Evolutionary conservation across 2,888 invertebrate genomes (phyloP).

Genomic region (Oligia fasciuncula): DNA sequence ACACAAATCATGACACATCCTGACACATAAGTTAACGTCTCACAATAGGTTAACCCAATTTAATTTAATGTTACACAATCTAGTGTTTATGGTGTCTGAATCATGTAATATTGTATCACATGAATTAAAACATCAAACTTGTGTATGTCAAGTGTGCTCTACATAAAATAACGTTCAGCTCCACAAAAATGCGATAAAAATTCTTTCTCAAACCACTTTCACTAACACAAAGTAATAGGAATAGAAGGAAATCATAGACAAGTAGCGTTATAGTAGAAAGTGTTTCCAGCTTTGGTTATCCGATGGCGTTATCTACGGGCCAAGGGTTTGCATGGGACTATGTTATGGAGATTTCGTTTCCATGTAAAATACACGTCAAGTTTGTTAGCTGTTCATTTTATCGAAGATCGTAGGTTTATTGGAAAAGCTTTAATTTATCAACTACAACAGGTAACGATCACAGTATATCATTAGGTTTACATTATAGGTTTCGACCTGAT

Average conservation of each 20-base stretch:
- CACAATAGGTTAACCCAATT: neutral
- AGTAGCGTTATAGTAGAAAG: slow-evolving; percentile 32
- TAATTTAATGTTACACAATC: neutral
- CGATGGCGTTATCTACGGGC: slow-evolving; percentile 14
- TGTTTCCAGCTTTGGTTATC: slow-evolving; percentile 28
- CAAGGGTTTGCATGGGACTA: neutral
- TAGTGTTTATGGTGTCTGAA: no score
- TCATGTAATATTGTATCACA: neutral
- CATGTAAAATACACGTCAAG: neutral
- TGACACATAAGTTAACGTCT: neutral
- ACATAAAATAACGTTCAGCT: neutral
- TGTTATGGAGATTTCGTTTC: slow-evolving; percentile 1
- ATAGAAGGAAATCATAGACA: slow-evolving; percentile 24
- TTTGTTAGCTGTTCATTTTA: neutral
- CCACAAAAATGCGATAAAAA: slow-evolving; percentile 28
- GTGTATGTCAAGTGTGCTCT: neutral
- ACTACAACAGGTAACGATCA: no score
- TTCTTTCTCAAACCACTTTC: slow-evolving; percentile 31
- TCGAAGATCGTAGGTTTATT: neutral
- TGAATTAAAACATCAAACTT: neutral
- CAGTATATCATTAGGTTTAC: neutral
- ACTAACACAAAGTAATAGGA: neutral
- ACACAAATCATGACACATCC: neutral
- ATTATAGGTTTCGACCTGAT: neutral
- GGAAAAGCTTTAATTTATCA: neutral